Percentiles rank a stretch among this genome's conserved stretches.
Evolutionary conservation across 2,113 vertebrate genomes (phyloP).

Genomic region (Dasypus novemcinctus): DNA sequence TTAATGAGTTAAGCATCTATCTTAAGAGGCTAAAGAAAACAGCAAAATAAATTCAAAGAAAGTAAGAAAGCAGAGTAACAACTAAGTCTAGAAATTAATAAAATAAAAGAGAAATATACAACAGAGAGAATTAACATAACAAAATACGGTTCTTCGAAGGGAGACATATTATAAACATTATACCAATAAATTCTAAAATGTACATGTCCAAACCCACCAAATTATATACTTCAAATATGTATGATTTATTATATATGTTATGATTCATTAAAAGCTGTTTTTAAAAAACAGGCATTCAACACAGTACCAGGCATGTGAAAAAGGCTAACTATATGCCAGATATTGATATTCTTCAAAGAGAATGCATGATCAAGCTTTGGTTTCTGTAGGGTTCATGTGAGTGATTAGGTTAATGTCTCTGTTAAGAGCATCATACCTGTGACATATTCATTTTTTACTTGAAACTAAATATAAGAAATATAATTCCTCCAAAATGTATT

Average conservation of each 20-base stretch:
- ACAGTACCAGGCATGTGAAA: background rate
- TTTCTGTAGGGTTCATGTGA: background rate
- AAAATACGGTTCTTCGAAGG: background rate
- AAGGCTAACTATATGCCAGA: background rate
- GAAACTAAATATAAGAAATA: constrained; percentile 4
- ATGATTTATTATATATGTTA: background rate
- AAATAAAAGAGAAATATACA: background rate
- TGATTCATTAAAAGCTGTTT: background rate
- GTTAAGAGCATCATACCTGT: background rate
- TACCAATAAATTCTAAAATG: background rate
- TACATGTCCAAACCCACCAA: background rate
- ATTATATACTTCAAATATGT: background rate
- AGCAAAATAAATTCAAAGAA: constrained; percentile 8
- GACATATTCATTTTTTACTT: background rate
- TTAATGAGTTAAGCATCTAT: background rate
- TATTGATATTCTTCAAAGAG: background rate
- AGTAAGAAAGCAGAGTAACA: background rate
- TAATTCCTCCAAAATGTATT: background rate
- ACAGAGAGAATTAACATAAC: background rate
- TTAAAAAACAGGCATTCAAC: background rate
- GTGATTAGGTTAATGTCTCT: background rate
- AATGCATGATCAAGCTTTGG: background rate
- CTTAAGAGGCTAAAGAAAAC: background rate
- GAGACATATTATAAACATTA: background rate
- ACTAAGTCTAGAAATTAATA: background rate